phyloP scores from a whole-genome alignment of 1,140 invertebrate genomes.

The Halesus radiatus region DNA sequence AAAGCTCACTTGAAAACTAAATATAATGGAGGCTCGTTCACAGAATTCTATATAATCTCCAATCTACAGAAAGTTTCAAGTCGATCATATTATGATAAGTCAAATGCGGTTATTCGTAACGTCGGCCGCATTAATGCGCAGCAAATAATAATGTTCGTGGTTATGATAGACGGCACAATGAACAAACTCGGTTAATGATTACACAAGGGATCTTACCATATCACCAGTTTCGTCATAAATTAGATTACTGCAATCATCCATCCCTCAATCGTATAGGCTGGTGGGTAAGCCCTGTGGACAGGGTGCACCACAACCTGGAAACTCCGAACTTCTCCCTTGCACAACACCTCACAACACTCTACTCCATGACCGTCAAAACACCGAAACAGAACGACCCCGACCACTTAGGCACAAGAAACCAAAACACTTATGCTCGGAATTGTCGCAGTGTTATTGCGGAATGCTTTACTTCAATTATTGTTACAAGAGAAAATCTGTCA shows the following conservation, averaged over 20 bases:
- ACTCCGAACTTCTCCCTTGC: neutral
- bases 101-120: too few relatives aligned
- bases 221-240: constrained; percentile 58
- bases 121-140: too few relatives aligned
- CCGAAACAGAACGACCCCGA: neutral
- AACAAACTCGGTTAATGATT: too few relatives aligned
- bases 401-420: neutral
- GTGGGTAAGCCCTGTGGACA: neutral
- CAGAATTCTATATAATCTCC: too few relatives aligned
- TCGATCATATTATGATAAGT: too few relatives aligned
- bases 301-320: neutral
- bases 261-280: constrained; percentile 40
- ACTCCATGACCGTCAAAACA: constrained; percentile 37
- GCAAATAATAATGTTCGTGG: too few relatives aligned
- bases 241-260: constrained; percentile 57
- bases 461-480: neutral
- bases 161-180: too few relatives aligned
- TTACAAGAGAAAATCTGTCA: neutral
- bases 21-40: too few relatives aligned
- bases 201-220: constrained; percentile 43
- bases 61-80: too few relatives aligned
- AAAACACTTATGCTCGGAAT: neutral
- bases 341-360: neutral
- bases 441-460: neutral
- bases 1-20: too few relatives aligned